Evolutionary conservation across 2,113 vertebrate species (phyloP), one percentile per base, ranked within the genome.

Genomic region (Carlito syrichta): DNA sequence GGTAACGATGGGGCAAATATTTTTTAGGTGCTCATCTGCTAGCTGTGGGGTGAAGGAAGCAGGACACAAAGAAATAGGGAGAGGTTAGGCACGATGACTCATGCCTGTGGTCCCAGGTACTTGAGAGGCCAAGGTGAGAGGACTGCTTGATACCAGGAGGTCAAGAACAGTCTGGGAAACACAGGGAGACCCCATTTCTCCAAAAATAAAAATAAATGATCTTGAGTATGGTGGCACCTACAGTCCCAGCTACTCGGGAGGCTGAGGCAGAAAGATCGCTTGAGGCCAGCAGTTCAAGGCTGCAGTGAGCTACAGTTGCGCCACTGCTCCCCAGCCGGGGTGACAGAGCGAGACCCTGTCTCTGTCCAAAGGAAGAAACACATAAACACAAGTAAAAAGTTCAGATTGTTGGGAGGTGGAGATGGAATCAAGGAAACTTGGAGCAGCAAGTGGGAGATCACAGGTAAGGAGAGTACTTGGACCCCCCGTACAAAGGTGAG

Each of bases 161-260:
- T 76, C 1, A 3, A 48, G 43, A 76, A 13, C 73, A 76, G 27
- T 4, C 27, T 76, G 43, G 8, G 7, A 14, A 48, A 76, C 7
- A 76, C 17, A 14, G 14, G 4, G 8, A 48, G 45, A 76, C 27
- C 43, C 27, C 27, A 4, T 48, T 1, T 76, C 27, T 48, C 73
- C 32, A 48, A 76, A 19, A 48, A 76, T 48, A 48, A 48, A 76
- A 76, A 32, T 76, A 19, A 48, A 27, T 8, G n/a, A n/a, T n/a
- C n/a, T n/a, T 3, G 1, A 14, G 14, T 2, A 0, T 48, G 14
- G 27, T 19, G 27, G 73, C 8, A 17, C 73, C 43, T 32, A 4
- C 19, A 76, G 45, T 48, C 73, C 27, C 27, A 48, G 73, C 43
- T 76, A 32, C 27, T 76, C 16, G 2, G 27, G 43, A 32, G 43